Conservation (phyloP, 2,797 vertebrate genomes). For the Chiloscyllium punctatum region DNA sequence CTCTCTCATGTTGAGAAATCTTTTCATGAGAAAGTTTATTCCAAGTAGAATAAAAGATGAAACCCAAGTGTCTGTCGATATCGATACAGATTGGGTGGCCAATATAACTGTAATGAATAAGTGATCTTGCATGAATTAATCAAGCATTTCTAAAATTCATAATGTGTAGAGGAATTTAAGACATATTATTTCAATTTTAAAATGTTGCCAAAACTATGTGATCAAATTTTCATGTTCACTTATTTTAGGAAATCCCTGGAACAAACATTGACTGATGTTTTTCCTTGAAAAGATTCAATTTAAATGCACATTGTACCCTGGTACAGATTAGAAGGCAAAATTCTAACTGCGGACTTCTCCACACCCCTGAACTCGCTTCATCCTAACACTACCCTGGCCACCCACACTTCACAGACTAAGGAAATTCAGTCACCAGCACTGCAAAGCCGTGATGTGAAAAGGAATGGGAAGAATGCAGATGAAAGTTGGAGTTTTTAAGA, state of each 20-base stretch:
- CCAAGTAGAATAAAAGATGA: neutral
- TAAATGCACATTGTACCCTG: neutral
- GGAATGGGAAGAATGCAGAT: neutral
- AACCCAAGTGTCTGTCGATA: neutral
- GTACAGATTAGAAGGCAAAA: neutral
- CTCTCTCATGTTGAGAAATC: neutral
- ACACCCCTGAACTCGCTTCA: no score
- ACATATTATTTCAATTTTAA: neutral
- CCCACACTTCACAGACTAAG: neutral
- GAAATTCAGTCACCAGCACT: neutral
- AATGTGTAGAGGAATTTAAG: neutral
- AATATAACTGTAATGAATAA: neutral
- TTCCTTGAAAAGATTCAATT: neutral
- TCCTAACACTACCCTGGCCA: no score
- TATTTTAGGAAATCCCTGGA: neutral
- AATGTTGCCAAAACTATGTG: neutral
- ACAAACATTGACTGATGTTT: neutral
- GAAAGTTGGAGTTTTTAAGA: neutral
- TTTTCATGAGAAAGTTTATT: neutral
- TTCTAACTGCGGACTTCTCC: neutral
- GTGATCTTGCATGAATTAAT: neutral
- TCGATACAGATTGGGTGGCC: neutral
- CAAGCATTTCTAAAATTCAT: neutral
- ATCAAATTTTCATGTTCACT: neutral
- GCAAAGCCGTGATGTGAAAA: neutral